phyloP scores from a whole-genome alignment of 2,797 vertebrate species.

The Sebastes taczanowskii region DNA sequence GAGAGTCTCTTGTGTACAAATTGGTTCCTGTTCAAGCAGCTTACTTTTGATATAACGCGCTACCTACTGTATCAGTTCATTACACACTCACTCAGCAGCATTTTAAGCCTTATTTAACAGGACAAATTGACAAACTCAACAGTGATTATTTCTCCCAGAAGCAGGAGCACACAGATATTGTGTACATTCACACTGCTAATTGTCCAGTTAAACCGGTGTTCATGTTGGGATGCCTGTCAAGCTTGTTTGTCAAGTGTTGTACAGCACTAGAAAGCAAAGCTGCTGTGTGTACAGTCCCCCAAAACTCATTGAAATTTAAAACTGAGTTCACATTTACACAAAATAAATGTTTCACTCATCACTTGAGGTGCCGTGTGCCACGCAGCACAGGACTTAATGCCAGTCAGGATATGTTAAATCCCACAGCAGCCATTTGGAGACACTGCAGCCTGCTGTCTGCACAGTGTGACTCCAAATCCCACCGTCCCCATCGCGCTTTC shows the following conservation, averaged over 20 bases:
- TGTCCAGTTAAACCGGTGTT: not conserved
- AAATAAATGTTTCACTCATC: slow-evolving; percentile 46
- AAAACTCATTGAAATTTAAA: slow-evolving; percentile 7
- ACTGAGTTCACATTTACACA: slow-evolving; percentile 19
- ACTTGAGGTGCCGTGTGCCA: slow-evolving; percentile 16
- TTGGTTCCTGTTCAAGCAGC: slow-evolving; percentile 35
- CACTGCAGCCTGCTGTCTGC: slow-evolving; percentile 57
- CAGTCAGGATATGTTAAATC: slow-evolving; percentile 62
- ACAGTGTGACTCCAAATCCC: slow-evolving; percentile 70
- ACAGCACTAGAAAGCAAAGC: not conserved
- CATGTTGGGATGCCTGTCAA: not conserved
- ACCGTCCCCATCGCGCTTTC: slow-evolving; percentile 52
- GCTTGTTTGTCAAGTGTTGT: not conserved
- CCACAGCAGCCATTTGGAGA: slow-evolving; percentile 62
- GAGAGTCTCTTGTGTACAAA: slow-evolving; percentile 32
- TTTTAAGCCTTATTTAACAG: slow-evolving; percentile 41
- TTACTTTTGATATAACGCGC: slow-evolving; percentile 27
- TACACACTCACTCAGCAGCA: slow-evolving; percentile 22
- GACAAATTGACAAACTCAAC: slow-evolving; percentile 9
- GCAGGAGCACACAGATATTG: not conserved
- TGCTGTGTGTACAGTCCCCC: not conserved
- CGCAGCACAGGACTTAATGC: slow-evolving; percentile 22
- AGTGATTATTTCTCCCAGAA: not conserved
- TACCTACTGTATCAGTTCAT: slow-evolving; percentile 36
- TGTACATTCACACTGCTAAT: not conserved